phyloP scores from a whole-genome alignment of 2,888 invertebrate genomes.

The Zhuqinia jingwanae region DNA sequence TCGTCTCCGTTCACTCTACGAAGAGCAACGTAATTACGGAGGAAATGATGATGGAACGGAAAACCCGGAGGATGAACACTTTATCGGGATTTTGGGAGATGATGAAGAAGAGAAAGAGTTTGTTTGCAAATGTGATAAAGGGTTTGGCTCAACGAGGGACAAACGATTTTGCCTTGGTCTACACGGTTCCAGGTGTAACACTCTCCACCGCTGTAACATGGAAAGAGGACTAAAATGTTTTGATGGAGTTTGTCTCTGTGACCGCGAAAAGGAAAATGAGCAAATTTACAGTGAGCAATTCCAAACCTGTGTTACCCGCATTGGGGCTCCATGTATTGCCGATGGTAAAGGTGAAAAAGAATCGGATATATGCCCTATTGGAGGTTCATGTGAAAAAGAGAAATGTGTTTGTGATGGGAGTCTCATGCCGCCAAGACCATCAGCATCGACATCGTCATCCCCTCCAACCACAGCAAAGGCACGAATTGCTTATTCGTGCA shows the following conservation, averaged over 20 bases:
- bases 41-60: not conserved
- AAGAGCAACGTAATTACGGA: conserved; percentile 4
- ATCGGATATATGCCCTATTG: conserved; percentile 52
- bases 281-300: conserved; percentile 53
- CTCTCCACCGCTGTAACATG: conserved; percentile 51
- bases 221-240: conserved; percentile 61
- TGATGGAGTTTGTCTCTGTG: conserved; percentile 55
- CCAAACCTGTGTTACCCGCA: conserved; percentile 36
- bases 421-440: conserved; percentile 6
- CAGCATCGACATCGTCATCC: not conserved
- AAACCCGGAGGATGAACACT: conserved; percentile 42
- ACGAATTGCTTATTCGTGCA: conserved; percentile 41
- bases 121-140: conserved; percentile 63
- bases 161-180: conserved; percentile 55
- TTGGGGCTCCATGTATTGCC: conserved; percentile 33
- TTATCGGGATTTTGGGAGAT: conserved; percentile 63
- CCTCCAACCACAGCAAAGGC: not conserved
- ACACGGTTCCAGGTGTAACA: conserved; percentile 57
- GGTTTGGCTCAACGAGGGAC: conserved; percentile 59
- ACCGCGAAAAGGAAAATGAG: conserved; percentile 29
- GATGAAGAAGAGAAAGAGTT: conserved; percentile 50
- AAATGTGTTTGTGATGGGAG: conserved; percentile 58
- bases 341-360: conserved; percentile 45
- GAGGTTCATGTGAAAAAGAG: conserved; percentile 14
- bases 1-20: conserved; percentile 11